phyloP scores from a whole-genome alignment of 2,888 invertebrate species.

The Coelopa pilipes region DNA sequence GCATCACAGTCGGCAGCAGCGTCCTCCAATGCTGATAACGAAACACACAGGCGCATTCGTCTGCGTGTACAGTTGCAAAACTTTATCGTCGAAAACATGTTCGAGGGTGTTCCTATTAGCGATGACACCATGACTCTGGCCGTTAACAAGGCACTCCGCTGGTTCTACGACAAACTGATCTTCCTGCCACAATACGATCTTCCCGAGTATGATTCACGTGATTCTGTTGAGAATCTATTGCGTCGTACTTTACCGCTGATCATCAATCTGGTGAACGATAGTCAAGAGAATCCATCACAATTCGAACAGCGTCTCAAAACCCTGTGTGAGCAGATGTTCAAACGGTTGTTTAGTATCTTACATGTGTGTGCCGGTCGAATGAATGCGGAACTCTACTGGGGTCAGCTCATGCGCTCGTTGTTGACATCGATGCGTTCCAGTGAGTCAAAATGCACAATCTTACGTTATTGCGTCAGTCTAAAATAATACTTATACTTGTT shows the following conservation, averaged over 20 bases:
- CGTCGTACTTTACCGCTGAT: conserved; percentile 57
- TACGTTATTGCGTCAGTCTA: neutral
- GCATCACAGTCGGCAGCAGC: conserved; percentile 27
- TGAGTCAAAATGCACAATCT: conserved; percentile 49
- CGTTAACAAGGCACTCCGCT: conserved; percentile 57
- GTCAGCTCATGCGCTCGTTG: conserved; percentile 58
- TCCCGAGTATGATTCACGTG: conserved; percentile 61
- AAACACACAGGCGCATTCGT: conserved; percentile 27
- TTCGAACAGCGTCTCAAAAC: conserved; percentile 60
- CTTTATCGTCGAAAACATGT: conserved; percentile 57
- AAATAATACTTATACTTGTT: neutral
- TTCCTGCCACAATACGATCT: conserved; percentile 63
- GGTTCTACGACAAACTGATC: conserved; percentile 56
- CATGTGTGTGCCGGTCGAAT: conserved; percentile 60
- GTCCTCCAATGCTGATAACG: conserved; percentile 13
- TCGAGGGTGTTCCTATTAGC: conserved; percentile 58
- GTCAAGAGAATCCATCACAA: conserved; percentile 47
- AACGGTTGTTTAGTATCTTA: conserved; percentile 61
- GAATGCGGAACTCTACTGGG: conserved; percentile 63
- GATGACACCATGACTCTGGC: conserved; percentile 56
- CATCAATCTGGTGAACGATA: conserved; percentile 54
- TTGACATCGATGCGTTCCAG: conserved; percentile 50
- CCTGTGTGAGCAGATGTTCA: conserved; percentile 58
- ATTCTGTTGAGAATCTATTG: conserved; percentile 62
- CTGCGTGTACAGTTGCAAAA: conserved; percentile 56